These are phyloP conservation scores for Drosophila nebulosa DNA, from an alignment of 1,140 invertebrate genomes.

Conservation along the genomic window DNA sequence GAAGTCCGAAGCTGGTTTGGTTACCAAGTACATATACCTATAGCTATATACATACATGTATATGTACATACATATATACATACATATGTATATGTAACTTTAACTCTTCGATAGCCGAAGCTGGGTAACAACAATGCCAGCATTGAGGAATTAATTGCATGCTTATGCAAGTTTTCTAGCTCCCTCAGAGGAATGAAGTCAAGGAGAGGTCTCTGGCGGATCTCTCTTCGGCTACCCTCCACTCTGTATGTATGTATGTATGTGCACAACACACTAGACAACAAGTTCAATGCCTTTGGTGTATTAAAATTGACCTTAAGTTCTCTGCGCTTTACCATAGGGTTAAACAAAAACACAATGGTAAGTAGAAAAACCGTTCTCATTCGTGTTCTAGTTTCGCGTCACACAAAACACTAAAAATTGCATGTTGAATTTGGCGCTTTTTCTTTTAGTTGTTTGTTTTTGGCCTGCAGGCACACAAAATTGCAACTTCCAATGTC, in stretches of 20 bases:
- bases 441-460: conserved; percentile 35
- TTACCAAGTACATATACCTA: too few relatives aligned
- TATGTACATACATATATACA: too few relatives aligned
- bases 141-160: conserved; percentile 53
- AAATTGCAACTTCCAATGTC: conserved; percentile 59
- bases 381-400: conserved; percentile 75
- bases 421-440: conserved; percentile 45
- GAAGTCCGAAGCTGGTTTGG: neutral
- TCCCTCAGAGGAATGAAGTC: conserved; percentile 45
- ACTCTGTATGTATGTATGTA: neutral
- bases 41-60: too few relatives aligned
- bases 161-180: conserved; percentile 41
- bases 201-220: conserved; percentile 29
- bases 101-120: neutral
- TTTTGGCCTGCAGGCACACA: neutral
- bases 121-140: conserved; percentile 35
- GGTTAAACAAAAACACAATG: conserved; percentile 49
- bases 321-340: conserved; percentile 18
- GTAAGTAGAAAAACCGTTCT: conserved; percentile 59
- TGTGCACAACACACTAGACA: conserved; percentile 25
- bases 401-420: conserved; percentile 15
- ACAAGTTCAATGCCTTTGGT: conserved; percentile 72
- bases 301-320: conserved; percentile 72
- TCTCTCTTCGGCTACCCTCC: neutral
- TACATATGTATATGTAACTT: neutral